Evolutionary conservation across 2,113 vertebrate genomes (phyloP), one percentile per base, ranked within the genome.

Genomic region (Onychostoma macrolepis): DNA sequence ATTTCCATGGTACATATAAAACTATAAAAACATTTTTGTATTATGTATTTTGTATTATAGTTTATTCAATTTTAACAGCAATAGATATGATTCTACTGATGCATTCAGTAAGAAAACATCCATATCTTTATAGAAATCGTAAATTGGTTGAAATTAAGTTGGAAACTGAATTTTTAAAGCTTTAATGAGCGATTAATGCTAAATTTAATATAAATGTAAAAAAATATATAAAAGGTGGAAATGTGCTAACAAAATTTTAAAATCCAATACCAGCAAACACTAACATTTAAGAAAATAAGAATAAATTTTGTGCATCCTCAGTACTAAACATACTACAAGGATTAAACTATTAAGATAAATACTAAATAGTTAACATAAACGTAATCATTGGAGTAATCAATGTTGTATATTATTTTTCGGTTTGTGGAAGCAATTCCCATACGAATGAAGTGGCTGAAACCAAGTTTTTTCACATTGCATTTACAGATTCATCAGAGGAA

Each of bases 401-500:
- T 41, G 56, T 12, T 11, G 21, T 69, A 17, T 67, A 3, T 10
- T 17, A 10, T 9, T 33, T 36, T 24, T 21, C 19, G 4, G 26
- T 71, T 71, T 38, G 67, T 71, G 33, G 33, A 24, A 5, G 24
- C 8, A 10, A 24, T 38, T 19, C 56, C 24, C 56, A 72, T 72
- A 38, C 4, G 10, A 72, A 72, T 38, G 2, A 72, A 38, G 9
- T 24, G 33, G 69, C 24, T 38, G 15, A 71, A 71, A 72, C 19
- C 8, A 10, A 72, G 21, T 50, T 12, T 53, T 8, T 11, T 21
- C 33, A 53, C 41, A 0, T 2, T 41, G 21, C 2, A 74, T 74
- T 76, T 48, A 53, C 43, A 78, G 30, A 84, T 58, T 69, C 24
- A 36, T 56, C 82, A 56, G 30, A 74, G 33, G 24, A 75, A 58